A percentile compares a stretch with the other conserved stretches of the same genome.
phyloP scores from a whole-genome alignment of 2,888 invertebrate species.

The Molanna angustata region DNA sequence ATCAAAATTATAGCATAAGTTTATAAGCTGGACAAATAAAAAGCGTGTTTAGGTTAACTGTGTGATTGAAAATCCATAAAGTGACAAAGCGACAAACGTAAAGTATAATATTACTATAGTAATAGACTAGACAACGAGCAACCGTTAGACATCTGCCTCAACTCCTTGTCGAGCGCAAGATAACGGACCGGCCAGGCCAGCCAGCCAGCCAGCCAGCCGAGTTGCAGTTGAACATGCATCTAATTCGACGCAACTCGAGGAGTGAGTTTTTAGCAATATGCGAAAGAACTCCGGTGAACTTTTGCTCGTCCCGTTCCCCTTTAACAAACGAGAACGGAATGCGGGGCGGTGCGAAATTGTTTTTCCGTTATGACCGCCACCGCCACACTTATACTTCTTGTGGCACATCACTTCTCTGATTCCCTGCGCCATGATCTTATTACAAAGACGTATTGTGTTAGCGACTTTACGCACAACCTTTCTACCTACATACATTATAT shows the following conservation, averaged over 20 bases:
- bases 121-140: too few species aligned
- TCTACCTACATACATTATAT: too few species aligned
- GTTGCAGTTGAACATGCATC: conserved; percentile 13
- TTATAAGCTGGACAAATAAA: too few species aligned
- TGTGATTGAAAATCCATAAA: too few species aligned
- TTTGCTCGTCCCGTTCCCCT: conserved; percentile 27
- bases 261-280: conserved; percentile 40
- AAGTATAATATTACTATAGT: too few species aligned
- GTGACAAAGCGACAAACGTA: too few species aligned
- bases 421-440: too few species aligned
- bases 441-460: too few species aligned
- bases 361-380: conserved; percentile 19
- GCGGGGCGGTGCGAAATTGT: conserved; percentile 24
- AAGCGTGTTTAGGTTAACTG: too few species aligned
- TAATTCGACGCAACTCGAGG: conserved; percentile 18
- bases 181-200: conserved; percentile 16
- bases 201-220: background rate
- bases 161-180: conserved; percentile 6
- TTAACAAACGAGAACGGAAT: conserved; percentile 30
- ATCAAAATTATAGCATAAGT: too few species aligned
- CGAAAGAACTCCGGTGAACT: conserved; percentile 27
- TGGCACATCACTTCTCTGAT: too few species aligned
- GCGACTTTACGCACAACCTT: too few species aligned
- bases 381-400: background rate
- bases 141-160: conserved; percentile 16